A percentile compares a stretch with the other conserved stretches of the same genome.
phyloP scores from a whole-genome alignment of 2,888 invertebrate genomes.

The Cantharis flavilabris region DNA sequence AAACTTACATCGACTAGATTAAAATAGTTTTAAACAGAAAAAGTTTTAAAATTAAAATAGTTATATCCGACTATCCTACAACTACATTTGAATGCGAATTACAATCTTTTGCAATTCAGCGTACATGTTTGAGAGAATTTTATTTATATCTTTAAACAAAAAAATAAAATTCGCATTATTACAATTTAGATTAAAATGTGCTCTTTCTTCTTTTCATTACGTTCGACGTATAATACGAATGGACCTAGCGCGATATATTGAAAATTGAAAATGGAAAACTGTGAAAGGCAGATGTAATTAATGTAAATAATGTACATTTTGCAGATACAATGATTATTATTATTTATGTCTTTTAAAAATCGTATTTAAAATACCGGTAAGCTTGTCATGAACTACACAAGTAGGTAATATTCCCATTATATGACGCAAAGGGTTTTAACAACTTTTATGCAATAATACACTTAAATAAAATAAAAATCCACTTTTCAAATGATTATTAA shows the following conservation, averaged over 20 bases:
- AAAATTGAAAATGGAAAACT: not conserved
- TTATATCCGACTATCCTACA: not conserved
- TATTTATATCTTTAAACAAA: not conserved
- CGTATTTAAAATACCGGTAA: not conserved
- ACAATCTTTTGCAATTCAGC: not conserved
- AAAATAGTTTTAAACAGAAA: not conserved
- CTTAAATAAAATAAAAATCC: not conserved
- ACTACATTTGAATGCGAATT: not conserved
- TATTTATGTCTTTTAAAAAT: not conserved
- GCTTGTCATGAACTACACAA: not conserved
- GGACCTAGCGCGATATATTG: not conserved
- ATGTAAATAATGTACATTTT: too few species aligned
- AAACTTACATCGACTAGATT: not conserved
- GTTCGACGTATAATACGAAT: not conserved
- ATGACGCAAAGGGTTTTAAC: too few species aligned
- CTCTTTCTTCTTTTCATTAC: not conserved
- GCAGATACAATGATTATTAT: too few species aligned
- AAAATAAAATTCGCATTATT: not conserved
- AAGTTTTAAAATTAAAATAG: not conserved
- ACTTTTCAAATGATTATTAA: not conserved
- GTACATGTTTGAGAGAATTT: not conserved
- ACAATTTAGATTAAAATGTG: not conserved
- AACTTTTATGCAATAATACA: not conserved
- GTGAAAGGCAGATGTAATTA: not conserved
- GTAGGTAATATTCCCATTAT: not conserved